Conservation (phyloP, 1,140 invertebrate species). For the Drosophila virilis region DNA sequence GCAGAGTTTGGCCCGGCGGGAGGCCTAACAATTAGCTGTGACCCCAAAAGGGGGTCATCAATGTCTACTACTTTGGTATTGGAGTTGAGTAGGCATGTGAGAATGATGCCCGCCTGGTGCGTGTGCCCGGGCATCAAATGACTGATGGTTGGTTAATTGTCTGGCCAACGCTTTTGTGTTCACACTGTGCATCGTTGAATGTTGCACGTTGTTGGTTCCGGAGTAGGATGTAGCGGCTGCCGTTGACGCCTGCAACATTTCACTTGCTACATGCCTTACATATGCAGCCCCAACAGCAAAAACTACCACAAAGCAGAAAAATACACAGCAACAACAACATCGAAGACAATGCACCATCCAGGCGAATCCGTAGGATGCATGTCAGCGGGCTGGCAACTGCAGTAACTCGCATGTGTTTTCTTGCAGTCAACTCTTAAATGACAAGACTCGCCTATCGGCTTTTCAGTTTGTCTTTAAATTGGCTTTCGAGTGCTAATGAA, state of each 20-base stretch:
- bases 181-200: slow-evolving; percentile 11
- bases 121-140: slow-evolving; percentile 66
- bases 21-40: slow-evolving; percentile 53
- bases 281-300: slow-evolving; percentile 29
- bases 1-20: slow-evolving; percentile 23
- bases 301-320: background rate
- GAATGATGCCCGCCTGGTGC: slow-evolving; percentile 52
- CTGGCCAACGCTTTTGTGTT: slow-evolving; percentile 75
- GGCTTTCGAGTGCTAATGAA: no score
- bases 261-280: slow-evolving; percentile 68
- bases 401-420: slow-evolving; percentile 18
- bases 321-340: slow-evolving; percentile 43
- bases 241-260: slow-evolving; percentile 76
- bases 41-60: slow-evolving; percentile 48
- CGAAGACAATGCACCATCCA: slow-evolving; percentile 69
- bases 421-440: slow-evolving; percentile 8
- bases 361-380: slow-evolving; percentile 36
- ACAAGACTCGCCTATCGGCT: background rate
- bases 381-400: slow-evolving; percentile 38
- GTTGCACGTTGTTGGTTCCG: background rate
- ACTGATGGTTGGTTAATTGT: slow-evolving; percentile 82
- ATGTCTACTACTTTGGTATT: slow-evolving; percentile 16
- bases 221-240: slow-evolving; percentile 53
- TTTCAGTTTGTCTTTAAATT: slow-evolving; percentile 18
- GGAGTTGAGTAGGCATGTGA: slow-evolving; percentile 6